These are phyloP conservation scores for Chionis minor DNA, from an alignment of 2,113 vertebrate genomes.

Conservation along the genomic window DNA sequence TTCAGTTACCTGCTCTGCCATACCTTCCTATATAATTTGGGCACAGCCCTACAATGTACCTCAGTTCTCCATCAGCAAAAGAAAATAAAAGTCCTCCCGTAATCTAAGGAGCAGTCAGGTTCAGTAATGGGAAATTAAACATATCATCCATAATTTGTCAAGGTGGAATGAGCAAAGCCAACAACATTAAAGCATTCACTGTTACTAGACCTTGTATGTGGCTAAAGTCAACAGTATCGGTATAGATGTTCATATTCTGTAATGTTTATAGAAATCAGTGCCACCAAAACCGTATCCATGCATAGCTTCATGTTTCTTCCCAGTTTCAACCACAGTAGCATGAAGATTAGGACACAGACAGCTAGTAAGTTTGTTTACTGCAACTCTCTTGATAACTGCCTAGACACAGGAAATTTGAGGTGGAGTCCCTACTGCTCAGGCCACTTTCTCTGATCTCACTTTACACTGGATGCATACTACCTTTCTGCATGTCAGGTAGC, in stretches of 20 bases:
- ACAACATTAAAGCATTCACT: slow-evolving; percentile 46
- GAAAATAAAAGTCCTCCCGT: slow-evolving; percentile 25
- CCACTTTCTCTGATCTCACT: background rate
- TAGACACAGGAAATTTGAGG: background rate
- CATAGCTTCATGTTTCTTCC: slow-evolving; percentile 10
- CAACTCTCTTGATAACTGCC: background rate
- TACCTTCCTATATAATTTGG: slow-evolving; percentile 2
- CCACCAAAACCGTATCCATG: slow-evolving; percentile 1
- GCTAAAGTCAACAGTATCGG: slow-evolving; percentile 48
- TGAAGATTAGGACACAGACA: background rate
- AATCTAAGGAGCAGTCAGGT: slow-evolving; percentile 47
- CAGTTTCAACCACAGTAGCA: slow-evolving; percentile 18
- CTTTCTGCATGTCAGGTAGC: background rate
- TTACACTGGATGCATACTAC: background rate
- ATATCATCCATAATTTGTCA: slow-evolving; percentile 67
- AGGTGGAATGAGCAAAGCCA: slow-evolving; percentile 62
- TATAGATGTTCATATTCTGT: slow-evolving; percentile 45
- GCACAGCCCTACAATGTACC: slow-evolving; percentile 34
- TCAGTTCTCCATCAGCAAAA: slow-evolving; percentile 59
- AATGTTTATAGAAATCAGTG: slow-evolving; percentile 56
- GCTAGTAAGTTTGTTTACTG: background rate
- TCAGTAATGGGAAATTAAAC: slow-evolving; percentile 64
- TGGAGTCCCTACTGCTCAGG: background rate
- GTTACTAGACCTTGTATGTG: slow-evolving; percentile 27
- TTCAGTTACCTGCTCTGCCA: slow-evolving; percentile 23